Base-by-base conservation (phyloP, 1,140 invertebrate species). In the Anastrepha obliqua region DNA sequence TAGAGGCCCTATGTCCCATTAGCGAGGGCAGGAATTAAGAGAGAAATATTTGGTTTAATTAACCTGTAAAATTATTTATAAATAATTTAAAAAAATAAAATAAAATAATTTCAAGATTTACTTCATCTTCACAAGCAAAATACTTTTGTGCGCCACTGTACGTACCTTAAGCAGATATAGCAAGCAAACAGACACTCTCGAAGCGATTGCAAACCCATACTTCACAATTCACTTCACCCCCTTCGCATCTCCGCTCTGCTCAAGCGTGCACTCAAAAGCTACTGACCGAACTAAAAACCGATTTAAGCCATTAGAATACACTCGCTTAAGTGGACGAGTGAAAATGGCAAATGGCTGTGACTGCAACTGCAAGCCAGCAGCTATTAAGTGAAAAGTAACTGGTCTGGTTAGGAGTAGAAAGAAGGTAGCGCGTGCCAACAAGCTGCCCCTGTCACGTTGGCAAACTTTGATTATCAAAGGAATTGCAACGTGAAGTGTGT, bases 401-500 rank as follows among this genome's bases (percentile, higher is more conserved):
- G 51, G 51, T 55, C 11, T 8, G 11, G 51, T 55, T 29, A 29
- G 51, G 51, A 11, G 60, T 6, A 4, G 60, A 13, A 29, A 29
- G 29, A 29, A 29, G 29, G 29, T 1, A 29, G 29, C 58, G 6
- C 51, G 11, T 55, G 51, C 51, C 51, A 29, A 17, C 60, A 62
- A 62, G 60, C 51, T 55, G 51, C 51, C 60, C 4, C 60, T 62
- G 60, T 62, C 60, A 62, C 60, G 60, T 62, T 62, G 60, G n/a
- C 60, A 62, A 62, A 62, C 60, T 62, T 62, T 62, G 60, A 62
- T 62, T 62, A 13, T 62, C 60, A 62, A 62, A 62, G 60, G 60
- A 62, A 62, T 62, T 62, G 60, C 60, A 15, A 62, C 15, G 60
- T 13, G 51, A 29, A 62, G 60, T 6, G 60, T 62, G 60, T 15